Conservation (phyloP, 1,140 invertebrate species). For the Eulimnadia texana region DNA sequence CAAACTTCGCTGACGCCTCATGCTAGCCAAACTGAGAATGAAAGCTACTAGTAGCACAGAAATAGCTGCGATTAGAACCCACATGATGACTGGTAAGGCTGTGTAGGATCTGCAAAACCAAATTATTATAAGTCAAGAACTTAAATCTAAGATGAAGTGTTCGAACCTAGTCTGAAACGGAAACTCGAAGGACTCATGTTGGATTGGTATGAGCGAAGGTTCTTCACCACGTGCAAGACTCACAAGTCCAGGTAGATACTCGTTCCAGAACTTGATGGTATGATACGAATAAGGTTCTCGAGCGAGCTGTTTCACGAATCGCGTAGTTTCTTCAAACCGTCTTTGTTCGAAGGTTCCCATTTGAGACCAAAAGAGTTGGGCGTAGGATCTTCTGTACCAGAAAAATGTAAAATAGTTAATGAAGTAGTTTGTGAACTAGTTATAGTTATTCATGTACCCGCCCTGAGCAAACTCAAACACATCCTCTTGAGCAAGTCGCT, state of each 20-base stretch:
- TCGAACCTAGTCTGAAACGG: constrained; percentile 10
- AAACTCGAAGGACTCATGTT: neutral
- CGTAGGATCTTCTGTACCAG: constrained; percentile 31
- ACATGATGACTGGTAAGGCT: constrained; percentile 19
- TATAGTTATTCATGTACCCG: constrained; percentile 35
- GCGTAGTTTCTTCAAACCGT: constrained; percentile 13
- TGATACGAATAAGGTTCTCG: constrained; percentile 10
- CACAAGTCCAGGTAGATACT: constrained; percentile 9
- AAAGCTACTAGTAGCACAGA: constrained; percentile 15
- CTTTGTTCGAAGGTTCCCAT: constrained; percentile 14
- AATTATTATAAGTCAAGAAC: neutral
- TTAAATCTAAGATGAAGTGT: neutral
- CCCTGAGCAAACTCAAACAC: constrained; percentile 44
- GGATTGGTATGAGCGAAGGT: constrained; percentile 9
- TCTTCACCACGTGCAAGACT: constrained; percentile 13
- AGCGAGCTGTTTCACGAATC: constrained; percentile 11
- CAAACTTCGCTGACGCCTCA: constrained; percentile 11
- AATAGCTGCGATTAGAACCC: constrained; percentile 16
- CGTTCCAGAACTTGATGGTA: constrained; percentile 15
- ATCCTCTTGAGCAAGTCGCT: constrained; percentile 38
- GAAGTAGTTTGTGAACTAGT: no score
- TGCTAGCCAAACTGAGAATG: constrained; percentile 13
- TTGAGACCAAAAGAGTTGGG: constrained; percentile 31
- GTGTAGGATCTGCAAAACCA: constrained; percentile 16
- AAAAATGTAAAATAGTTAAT: no score